A percentile compares a stretch with the other conserved stretches of the same genome.
Evolutionary conservation across 2,888 invertebrate genomes (phyloP).

Genomic region (Diarsia dahlii): DNA sequence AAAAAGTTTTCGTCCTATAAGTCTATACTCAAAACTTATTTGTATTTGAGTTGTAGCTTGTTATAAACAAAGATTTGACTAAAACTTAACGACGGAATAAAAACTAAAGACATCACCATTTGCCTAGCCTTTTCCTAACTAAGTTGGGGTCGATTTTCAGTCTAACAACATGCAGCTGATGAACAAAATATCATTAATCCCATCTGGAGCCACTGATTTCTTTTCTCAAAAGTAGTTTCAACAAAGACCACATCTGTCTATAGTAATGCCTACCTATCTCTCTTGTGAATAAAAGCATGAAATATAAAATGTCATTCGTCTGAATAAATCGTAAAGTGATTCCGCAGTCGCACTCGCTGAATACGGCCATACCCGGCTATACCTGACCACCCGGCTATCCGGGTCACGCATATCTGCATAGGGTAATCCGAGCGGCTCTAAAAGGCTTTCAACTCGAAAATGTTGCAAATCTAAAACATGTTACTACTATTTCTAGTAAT

Average conservation of each 20-base stretch:
- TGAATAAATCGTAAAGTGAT: conserved; percentile 49
- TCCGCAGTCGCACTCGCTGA: conserved; percentile 34
- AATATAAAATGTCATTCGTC: conserved; percentile 28
- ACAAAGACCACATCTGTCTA: not conserved
- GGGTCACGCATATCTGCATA: conserved; percentile 60
- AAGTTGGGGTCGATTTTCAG: not conserved
- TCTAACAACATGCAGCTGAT: too few relatives aligned
- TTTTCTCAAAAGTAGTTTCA: not conserved
- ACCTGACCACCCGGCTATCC: conserved; percentile 35
- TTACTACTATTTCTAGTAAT: conserved; percentile 18
- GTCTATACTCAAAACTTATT: too few relatives aligned
- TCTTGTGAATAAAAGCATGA: conserved; percentile 5
- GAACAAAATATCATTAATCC: not conserved
- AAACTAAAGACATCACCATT: not conserved
- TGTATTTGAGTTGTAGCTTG: too few relatives aligned
- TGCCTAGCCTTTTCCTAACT: not conserved
- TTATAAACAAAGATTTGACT: too few relatives aligned
- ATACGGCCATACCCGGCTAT: conserved; percentile 28
- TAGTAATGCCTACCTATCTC: not conserved
- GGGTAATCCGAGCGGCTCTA: conserved; percentile 41
- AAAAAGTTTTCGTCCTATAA: too few relatives aligned
- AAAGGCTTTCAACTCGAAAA: conserved; percentile 54
- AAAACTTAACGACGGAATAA: not conserved
- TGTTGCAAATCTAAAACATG: conserved; percentile 45
- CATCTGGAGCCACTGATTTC: not conserved